phyloP scores from a whole-genome alignment of 2,797 vertebrate genomes.

The Morelia viridis region DNA sequence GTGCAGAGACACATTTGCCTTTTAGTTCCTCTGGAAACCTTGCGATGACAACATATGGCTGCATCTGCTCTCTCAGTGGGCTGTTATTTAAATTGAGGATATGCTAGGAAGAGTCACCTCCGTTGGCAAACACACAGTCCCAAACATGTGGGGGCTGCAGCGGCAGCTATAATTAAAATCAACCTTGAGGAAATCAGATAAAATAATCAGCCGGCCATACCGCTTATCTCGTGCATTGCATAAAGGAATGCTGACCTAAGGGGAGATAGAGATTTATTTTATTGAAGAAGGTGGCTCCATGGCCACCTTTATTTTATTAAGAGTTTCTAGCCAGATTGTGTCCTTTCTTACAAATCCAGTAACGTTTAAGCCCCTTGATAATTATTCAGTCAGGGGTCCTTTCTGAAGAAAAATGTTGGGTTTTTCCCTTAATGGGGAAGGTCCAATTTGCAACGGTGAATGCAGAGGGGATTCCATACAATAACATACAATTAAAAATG shows the following conservation, averaged over 20 bases:
- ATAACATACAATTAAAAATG: background rate
- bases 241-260: constrained; percentile 20
- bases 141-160: background rate
- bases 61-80: background rate
- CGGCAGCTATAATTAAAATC: constrained; percentile 19
- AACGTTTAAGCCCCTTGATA: background rate
- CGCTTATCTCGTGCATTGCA: background rate
- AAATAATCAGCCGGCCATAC: background rate
- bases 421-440: background rate
- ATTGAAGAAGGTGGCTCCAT: constrained; percentile 15
- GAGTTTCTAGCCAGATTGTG: constrained; percentile 2
- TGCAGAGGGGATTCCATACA: background rate
- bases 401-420: background rate
- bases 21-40: constrained; percentile 16
- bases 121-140: background rate
- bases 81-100: background rate
- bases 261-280: background rate
- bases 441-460: background rate
- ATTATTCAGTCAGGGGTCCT: background rate
- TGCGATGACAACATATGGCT: constrained; percentile 12
- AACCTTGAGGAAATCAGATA: background rate
- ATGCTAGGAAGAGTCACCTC: background rate
- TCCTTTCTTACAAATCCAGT: background rate
- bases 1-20: background rate
- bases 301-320: constrained; percentile 25